Percentiles rank a stretch among this genome's conserved stretches.
These are phyloP conservation scores for Platalea minor DNA, from an alignment of 2,797 vertebrate species.

Conservation along the genomic window DNA sequence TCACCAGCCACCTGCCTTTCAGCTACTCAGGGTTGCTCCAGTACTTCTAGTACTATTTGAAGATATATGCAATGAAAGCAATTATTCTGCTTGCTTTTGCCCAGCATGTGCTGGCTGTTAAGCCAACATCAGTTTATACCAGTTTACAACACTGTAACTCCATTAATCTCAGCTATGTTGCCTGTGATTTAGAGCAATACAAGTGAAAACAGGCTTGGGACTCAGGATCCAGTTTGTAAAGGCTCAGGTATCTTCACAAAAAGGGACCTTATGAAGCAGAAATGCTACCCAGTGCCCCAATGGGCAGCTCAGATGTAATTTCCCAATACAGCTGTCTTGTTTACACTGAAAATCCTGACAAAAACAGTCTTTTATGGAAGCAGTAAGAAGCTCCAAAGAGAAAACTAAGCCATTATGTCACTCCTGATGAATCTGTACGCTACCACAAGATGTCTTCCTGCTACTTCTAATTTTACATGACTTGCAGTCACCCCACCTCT, in stretches of 20 bases:
- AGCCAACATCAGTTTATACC: neutral
- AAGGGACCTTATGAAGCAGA: neutral
- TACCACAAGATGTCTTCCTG: neutral
- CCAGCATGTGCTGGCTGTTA: neutral
- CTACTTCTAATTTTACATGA: neutral
- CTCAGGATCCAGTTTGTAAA: neutral
- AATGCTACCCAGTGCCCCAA: neutral
- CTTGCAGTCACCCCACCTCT: neutral
- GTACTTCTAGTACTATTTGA: neutral
- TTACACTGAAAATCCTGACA: neutral
- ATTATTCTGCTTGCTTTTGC: neutral
- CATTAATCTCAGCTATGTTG: neutral
- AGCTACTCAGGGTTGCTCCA: neutral
- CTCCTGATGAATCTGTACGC: rapidly evolving
- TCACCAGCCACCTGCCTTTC: neutral
- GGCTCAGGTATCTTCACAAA: neutral
- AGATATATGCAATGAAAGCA: neutral
- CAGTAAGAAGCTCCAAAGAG: neutral
- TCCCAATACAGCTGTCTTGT: neutral
- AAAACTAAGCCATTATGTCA: neutral
- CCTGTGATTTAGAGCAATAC: neutral
- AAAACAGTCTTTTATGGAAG: neutral
- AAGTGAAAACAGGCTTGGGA: neutral
- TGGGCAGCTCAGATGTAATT: neutral
- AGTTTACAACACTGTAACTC: neutral